Evolutionary conservation across 2,797 vertebrate species (phyloP).

Genomic region (Pogonophryne albipinna): DNA sequence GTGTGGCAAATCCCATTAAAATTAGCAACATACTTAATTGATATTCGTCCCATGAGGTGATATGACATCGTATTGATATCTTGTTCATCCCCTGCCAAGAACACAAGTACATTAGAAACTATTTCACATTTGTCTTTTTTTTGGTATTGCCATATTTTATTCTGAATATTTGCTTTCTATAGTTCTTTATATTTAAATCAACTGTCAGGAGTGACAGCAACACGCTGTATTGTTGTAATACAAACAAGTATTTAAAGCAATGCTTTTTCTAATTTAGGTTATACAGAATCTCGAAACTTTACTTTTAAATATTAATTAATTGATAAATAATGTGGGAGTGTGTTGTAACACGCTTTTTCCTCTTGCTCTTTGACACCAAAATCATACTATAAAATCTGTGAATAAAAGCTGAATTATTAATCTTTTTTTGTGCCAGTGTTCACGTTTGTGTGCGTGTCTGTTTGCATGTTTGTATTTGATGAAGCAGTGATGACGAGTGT

Average conservation of each 20-base stretch:
- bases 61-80: slow-evolving; percentile 1
- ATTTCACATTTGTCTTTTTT: slow-evolving; percentile 15
- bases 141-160: not conserved
- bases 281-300: not conserved
- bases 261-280: not conserved
- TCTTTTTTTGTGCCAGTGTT: not conserved
- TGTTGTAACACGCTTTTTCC: not conserved
- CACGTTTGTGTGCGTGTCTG: not conserved
- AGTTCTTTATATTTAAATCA: not conserved
- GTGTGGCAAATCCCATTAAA: not conserved
- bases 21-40: not conserved
- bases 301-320: not conserved
- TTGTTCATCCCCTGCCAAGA: slow-evolving; percentile 28
- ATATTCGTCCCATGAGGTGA: not conserved
- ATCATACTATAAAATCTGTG: not conserved
- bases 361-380: not conserved
- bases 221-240: not conserved
- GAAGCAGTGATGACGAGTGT: slow-evolving; percentile 27
- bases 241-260: not conserved
- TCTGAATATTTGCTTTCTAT: not conserved
- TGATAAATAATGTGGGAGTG: not conserved
- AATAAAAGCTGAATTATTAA: slow-evolving; percentile 17
- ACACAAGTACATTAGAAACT: slow-evolving; percentile 30
- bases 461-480: slow-evolving; percentile 29
- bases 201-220: not conserved